Evolutionary conservation across 35 echinoderm and acorn worm species (phyloP).

Genomic region (Chiridota heheva): DNA sequence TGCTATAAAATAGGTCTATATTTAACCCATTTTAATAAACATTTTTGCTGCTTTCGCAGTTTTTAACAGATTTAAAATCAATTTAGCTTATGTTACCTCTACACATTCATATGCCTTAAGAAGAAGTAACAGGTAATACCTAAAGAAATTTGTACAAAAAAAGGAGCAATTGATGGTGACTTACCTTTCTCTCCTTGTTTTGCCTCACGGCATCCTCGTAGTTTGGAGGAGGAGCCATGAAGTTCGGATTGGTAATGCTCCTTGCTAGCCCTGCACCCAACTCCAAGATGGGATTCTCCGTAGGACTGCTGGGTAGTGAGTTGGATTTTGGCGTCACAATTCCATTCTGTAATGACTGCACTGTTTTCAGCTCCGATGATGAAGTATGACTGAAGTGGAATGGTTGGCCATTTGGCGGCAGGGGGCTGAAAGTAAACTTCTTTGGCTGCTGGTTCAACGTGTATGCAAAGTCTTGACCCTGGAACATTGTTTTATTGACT

Average conservation of each 20-base stretch:
- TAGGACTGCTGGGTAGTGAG: conserved; percentile 87
- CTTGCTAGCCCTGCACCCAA: conserved; percentile 44
- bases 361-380: conserved; percentile 32
- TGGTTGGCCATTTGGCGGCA: conserved; percentile 77
- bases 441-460: conserved; percentile 68
- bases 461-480: conserved; percentile 68
- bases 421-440: conserved; percentile 71
- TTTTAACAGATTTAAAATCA: no score
- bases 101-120: no score
- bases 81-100: no score
- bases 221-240: conserved; percentile 82
- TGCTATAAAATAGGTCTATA: no score
- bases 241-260: conserved; percentile 64
- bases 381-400: conserved; percentile 66
- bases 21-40: no score
- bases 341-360: conserved; percentile 52
- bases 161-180: not conserved
- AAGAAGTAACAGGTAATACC: no score
- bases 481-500: conserved; percentile 49
- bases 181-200: conserved; percentile 76
- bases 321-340: conserved; percentile 65
- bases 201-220: conserved; percentile 95
- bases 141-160: not conserved
- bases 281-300: conserved; percentile 41
- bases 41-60: no score